phyloP scores from a whole-genome alignment of 1,140 invertebrate genomes.

The Neoseiulus cucumeris region DNA sequence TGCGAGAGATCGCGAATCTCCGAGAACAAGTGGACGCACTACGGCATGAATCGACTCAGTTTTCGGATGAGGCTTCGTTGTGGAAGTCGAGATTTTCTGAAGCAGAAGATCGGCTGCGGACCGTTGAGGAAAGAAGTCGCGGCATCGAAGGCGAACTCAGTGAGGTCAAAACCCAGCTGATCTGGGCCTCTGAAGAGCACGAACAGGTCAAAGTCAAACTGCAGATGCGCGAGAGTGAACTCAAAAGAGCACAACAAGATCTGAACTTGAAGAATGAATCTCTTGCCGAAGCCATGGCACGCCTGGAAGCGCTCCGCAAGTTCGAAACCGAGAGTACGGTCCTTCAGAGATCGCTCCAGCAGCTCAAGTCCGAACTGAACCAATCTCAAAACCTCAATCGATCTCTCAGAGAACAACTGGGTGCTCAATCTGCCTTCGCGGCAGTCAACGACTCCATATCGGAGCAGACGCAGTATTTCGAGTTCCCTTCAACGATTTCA shows the following conservation, averaged over 20 bases:
- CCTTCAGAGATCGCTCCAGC: not conserved
- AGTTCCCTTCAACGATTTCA: not conserved
- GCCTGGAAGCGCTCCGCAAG: not conserved
- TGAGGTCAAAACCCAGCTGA: conserved; percentile 2
- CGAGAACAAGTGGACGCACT: no score
- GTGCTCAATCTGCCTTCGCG: not conserved
- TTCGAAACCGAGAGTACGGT: not conserved
- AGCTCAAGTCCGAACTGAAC: not conserved
- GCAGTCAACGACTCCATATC: not conserved
- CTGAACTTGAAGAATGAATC: not conserved
- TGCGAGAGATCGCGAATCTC: no score
- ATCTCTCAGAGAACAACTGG: not conserved
- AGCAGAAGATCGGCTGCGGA: not conserved
- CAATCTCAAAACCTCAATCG: not conserved
- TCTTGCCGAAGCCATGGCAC: not conserved
- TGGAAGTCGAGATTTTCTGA: not conserved
- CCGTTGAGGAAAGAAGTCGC: not conserved
- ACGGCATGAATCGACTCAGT: no score
- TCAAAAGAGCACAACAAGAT: not conserved
- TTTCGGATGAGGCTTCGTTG: no score
- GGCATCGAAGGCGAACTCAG: conserved; percentile 6
- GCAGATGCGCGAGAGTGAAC: not conserved
- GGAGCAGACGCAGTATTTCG: conserved; percentile 3
- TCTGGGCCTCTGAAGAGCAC: conserved; percentile 4
- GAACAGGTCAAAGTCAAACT: not conserved